Percentiles rank a stretch among this genome's conserved stretches.
phyloP scores from a whole-genome alignment of 2,888 invertebrate species.

The Allophyes oxyacanthae region DNA sequence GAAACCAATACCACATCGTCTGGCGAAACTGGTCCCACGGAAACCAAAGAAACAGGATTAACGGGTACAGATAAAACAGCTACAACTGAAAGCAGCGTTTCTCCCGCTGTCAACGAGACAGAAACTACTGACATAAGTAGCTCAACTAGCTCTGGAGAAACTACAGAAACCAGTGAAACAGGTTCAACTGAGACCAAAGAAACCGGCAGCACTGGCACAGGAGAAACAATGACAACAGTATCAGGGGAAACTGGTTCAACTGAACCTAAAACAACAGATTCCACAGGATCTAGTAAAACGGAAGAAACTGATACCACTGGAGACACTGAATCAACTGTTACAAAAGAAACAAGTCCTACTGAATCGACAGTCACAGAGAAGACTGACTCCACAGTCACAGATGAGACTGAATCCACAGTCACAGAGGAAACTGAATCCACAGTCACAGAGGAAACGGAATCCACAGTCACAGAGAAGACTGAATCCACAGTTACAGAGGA shows the following conservation, averaged over 20 bases:
- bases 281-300: background rate
- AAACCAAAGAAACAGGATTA: constrained; percentile 2
- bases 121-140: constrained; percentile 6
- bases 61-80: constrained; percentile 3
- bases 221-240: background rate
- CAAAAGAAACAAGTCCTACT: constrained; percentile 10
- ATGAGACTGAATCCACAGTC: constrained; percentile 22
- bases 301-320: background rate
- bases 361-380: constrained; percentile 10
- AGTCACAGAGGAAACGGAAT: constrained; percentile 13
- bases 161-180: background rate
- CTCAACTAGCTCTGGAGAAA: background rate
- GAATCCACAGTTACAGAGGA: constrained; percentile 12
- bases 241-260: constrained; percentile 6
- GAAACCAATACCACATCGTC: background rate
- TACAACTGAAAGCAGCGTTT: constrained; percentile 14
- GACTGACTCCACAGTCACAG: constrained; percentile 17
- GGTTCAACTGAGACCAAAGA: background rate
- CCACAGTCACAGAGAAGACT: constrained; percentile 11
- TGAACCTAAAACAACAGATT: background rate
- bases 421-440: constrained; percentile 34
- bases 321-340: constrained; percentile 4
- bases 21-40: background rate
- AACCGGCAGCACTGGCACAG: too few species aligned
- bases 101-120: constrained; percentile 6